Base-by-base conservation (phyloP, 2,113 vertebrate genomes). In the Oncorhynchus clarkii region DNA sequence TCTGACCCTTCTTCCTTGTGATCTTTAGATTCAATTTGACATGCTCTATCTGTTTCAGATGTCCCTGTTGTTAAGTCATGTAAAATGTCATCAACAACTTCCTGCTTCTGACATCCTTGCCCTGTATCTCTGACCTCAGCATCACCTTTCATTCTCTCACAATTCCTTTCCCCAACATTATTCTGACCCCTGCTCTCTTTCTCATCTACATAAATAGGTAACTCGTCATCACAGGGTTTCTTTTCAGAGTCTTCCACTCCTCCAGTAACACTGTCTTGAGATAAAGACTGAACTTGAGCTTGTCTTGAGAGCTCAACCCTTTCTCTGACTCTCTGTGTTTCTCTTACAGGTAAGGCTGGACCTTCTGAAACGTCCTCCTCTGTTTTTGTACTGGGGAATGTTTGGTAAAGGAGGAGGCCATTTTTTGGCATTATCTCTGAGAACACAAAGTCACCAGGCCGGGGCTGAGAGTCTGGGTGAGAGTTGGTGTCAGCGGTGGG, bases 391-490 rank as follows among this genome's bases (percentile, higher is more conserved):
- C 79, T 74, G 13, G 80, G 22, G 57, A 80, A 75, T 14, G 74
- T 82, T 79, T 93, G 89, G 77, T 90, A 89, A 77, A 90, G 86
- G 48, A 93, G 75, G 48, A 92, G 85, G 70, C 89, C 87, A 29
- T 92, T 91, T 89, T 90, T 91, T 12, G 90, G 89, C 90, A 91
- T 89, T 45, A 91, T 86, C 84, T 91, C 93, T 74, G 90, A 91
- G 78, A 92, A 86, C 49, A 90, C 83, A 84, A 92, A 91, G 16
- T 89, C 84, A 29, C 68, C 81, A 26, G 88, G 78, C 3, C 88
- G 86, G 82, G 83, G 87, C 80, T 84, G 80, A 64, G 24, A 34
- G 26, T 67, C 71, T 18, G 67, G 75, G 62, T 79, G 74, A 18
- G 85, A 29, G 18, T 60, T 45, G 26, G 64, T 26, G 57, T 77